These are phyloP conservation scores for Gallinago nigripennis DNA, from an alignment of 2,797 vertebrate species.

Conservation along the genomic window DNA sequence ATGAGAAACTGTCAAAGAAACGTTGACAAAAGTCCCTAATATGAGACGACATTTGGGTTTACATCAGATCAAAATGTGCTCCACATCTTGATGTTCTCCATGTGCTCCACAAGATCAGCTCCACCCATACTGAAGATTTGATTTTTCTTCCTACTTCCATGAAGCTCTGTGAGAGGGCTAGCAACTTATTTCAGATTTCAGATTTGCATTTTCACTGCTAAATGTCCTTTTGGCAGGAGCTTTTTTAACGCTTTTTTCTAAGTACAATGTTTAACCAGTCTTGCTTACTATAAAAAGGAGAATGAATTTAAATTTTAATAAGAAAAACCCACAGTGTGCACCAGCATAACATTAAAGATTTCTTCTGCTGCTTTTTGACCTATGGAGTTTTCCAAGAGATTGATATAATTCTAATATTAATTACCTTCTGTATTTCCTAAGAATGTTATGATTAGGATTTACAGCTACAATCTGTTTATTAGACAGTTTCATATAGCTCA, in stretches of 20 bases:
- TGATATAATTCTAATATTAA: not conserved
- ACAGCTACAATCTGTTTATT: not conserved
- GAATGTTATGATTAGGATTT: not conserved
- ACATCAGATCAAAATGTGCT: not conserved
- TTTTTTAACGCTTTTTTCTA: not conserved
- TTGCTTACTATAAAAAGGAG: constrained; percentile 7
- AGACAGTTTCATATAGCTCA: not conserved
- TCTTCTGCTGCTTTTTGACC: not conserved
- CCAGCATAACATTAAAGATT: constrained; percentile 8
- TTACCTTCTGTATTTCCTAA: not conserved
- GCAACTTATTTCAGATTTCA: not conserved
- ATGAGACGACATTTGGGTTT: not conserved
- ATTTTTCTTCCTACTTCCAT: not conserved
- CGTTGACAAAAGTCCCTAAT: not conserved
- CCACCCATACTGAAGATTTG: not conserved
- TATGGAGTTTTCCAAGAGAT: not conserved
- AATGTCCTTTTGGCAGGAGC: not conserved
- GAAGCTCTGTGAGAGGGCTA: not conserved
- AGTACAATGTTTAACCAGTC: not conserved
- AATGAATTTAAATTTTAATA: constrained; percentile 40
- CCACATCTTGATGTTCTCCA: not conserved
- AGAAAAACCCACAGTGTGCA: not conserved
- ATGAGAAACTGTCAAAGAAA: not conserved
- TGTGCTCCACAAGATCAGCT: not conserved
- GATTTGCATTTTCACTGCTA: not conserved